Base-by-base conservation (phyloP, 2,888 invertebrate genomes). In the Tryphoninae sp. region DNA sequence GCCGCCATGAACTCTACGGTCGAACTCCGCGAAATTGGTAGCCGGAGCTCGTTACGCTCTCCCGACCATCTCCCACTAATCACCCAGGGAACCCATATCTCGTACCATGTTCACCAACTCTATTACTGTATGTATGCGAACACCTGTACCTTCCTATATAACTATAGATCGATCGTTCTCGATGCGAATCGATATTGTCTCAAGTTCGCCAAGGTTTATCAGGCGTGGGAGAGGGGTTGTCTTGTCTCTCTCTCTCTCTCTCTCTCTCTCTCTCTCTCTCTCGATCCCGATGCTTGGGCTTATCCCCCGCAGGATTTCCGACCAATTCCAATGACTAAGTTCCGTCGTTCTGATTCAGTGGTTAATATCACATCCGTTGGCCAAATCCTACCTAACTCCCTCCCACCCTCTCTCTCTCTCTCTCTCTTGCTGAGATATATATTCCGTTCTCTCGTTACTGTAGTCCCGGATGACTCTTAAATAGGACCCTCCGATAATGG, bases 11-110 rank as follows among this genome's bases (percentile, higher is more conserved):
- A 84, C 83, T 85, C 82, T 85, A 84, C 62, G 83, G 75, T 82
- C 82, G 80, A 85, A 82, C 84, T 80, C 82, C 64, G 77, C 80
- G 84, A 85, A 84, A 84, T 84, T 84, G 82, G 85, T 83, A 84
- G 77, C 84, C 76, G 69, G 72, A 84, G 83, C 85, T 84, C 84
- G 84, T 85, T 84, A 84, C 83, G 78, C 67, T 82, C 75, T 82
- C 82, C 78, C 76, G 53, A 76, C 82, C 82, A 76, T 72, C 75
- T 82, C 72, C 75, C 82, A 82, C 78, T 78, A 82, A 82, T 82
- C 82, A 82, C 82, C 78, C 78, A 40, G 40, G 19, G 72, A 72
- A 68, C 75, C 82, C 72, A 76, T 71, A 71, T 67, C 80, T 68
- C 19, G 22, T 40, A 26, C 33, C 59, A 11, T 62, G 51, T 62